phyloP scores from a whole-genome alignment of 1,140 invertebrate species.

The Saccostrea glomerata region DNA sequence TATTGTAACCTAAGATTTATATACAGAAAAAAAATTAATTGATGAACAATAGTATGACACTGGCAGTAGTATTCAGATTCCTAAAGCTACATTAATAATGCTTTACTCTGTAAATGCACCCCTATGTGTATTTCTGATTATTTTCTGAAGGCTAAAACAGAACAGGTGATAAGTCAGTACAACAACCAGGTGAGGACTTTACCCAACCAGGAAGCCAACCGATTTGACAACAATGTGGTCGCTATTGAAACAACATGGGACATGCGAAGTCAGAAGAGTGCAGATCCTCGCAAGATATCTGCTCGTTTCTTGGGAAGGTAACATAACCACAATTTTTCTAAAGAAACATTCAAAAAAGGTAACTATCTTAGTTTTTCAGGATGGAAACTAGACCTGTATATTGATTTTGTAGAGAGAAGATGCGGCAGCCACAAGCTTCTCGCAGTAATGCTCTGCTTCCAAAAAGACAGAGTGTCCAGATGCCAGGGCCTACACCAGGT shows the following conservation, averaged over 20 bases:
- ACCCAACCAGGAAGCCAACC: slow-evolving; percentile 63
- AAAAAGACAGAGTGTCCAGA: slow-evolving; percentile 63
- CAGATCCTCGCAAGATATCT: slow-evolving; percentile 43
- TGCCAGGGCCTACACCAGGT: slow-evolving; percentile 69
- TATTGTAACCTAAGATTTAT: no score
- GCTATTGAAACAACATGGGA: slow-evolving; percentile 69
- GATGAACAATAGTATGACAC: no score
- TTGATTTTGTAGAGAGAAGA: slow-evolving; percentile 49
- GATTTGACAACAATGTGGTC: slow-evolving; percentile 49
- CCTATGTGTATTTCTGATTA: no score
- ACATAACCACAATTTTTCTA: background rate
- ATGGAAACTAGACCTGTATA: background rate
- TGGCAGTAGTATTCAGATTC: no score
- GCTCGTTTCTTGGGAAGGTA: slow-evolving; percentile 35
- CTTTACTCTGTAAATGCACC: background rate
- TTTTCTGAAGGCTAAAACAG: slow-evolving; percentile 66
- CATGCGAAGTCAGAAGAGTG: slow-evolving; percentile 54
- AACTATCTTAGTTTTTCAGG: background rate
- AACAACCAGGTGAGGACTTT: slow-evolving; percentile 75
- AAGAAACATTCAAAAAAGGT: background rate
- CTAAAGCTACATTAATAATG: no score
- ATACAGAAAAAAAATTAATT: no score
- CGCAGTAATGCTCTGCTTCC: slow-evolving; percentile 62
- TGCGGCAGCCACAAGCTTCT: slow-evolving; percentile 62
- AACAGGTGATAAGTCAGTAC: slow-evolving; percentile 73